Evolutionary conservation across 2,888 invertebrate species (phyloP).

Genomic region (Pandemis cinnamomeana): DNA sequence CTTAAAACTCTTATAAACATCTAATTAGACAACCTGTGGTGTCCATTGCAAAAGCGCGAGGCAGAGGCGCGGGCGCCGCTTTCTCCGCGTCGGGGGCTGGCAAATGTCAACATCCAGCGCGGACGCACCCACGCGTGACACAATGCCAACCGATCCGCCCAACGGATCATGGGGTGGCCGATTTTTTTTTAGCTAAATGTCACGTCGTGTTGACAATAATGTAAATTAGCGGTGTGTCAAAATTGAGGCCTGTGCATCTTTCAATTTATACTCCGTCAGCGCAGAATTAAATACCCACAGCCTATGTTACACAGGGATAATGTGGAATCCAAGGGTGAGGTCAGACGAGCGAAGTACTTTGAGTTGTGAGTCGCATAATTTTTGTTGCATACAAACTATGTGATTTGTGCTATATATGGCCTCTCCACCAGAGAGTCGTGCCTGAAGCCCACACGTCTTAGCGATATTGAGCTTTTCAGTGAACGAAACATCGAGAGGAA

Average conservation of each 20-base stretch:
- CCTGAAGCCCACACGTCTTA: too few relatives aligned
- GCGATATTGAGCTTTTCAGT: too few relatives aligned
- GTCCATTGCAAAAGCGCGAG: slow-evolving; percentile 38
- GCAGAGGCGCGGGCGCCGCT: slow-evolving; percentile 29
- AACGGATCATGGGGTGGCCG: slow-evolving; percentile 6
- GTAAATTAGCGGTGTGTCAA: slow-evolving; percentile 5
- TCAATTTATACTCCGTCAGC: not conserved
- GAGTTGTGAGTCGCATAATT: too few relatives aligned
- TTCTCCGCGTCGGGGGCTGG: slow-evolving; percentile 35
- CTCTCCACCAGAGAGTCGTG: too few relatives aligned
- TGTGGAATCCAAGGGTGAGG: too few relatives aligned
- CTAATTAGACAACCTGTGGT: slow-evolving; percentile 19
- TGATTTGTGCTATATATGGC: too few relatives aligned
- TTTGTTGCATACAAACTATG: too few relatives aligned
- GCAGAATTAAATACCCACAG: too few relatives aligned
- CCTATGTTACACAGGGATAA: too few relatives aligned
- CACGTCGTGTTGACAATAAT: slow-evolving; percentile 3
- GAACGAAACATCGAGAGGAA: too few relatives aligned
- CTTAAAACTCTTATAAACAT: slow-evolving; percentile 13
- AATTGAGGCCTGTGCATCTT: not conserved
- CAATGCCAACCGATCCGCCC: slow-evolving; percentile 23
- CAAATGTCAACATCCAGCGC: slow-evolving; percentile 37
- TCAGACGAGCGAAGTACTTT: too few relatives aligned
- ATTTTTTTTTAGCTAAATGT: slow-evolving; percentile 9
- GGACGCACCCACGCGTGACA: slow-evolving; percentile 35